phyloP scores from a whole-genome alignment of 2,888 invertebrate genomes.

The Drosophila quinaria region DNA sequence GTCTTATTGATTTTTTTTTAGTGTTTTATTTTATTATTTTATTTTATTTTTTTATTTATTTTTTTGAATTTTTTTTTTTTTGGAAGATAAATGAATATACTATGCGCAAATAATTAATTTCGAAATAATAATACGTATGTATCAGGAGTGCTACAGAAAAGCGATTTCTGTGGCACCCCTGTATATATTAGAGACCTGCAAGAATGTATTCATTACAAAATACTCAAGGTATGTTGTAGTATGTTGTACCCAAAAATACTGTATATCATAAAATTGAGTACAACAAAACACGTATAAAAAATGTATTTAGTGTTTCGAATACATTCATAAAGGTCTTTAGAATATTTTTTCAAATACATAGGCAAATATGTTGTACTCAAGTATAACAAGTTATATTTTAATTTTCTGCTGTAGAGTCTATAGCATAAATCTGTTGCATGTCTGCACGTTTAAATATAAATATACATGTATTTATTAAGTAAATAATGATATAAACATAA shows the following conservation, averaged over 20 bases:
- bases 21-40: no score
- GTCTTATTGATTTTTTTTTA: neutral
- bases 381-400: slow-evolving; percentile 21
- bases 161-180: no score
- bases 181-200: neutral
- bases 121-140: slow-evolving; percentile 26
- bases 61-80: neutral
- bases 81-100: slow-evolving; percentile 1
- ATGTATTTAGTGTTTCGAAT: no score
- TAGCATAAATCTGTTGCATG: slow-evolving; percentile 12
- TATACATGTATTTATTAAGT: slow-evolving; percentile 12
- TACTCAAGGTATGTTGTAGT: no score
- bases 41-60: neutral
- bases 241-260: no score
- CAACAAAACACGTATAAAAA: no score
- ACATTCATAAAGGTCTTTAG: neutral
- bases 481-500: slow-evolving; percentile 15
- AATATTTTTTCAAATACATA: neutral
- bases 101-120: slow-evolving; percentile 7
- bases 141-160: no score
- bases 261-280: no score
- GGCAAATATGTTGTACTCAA: slow-evolving; percentile 12
- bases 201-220: no score
- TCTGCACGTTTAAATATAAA: slow-evolving; percentile 22
- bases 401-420: slow-evolving; percentile 8